Percentiles rank a stretch among this genome's conserved stretches.
These are phyloP conservation scores for Eurytoma adleriae DNA, from an alignment of 2,888 invertebrate genomes.

Conservation along the genomic window DNA sequence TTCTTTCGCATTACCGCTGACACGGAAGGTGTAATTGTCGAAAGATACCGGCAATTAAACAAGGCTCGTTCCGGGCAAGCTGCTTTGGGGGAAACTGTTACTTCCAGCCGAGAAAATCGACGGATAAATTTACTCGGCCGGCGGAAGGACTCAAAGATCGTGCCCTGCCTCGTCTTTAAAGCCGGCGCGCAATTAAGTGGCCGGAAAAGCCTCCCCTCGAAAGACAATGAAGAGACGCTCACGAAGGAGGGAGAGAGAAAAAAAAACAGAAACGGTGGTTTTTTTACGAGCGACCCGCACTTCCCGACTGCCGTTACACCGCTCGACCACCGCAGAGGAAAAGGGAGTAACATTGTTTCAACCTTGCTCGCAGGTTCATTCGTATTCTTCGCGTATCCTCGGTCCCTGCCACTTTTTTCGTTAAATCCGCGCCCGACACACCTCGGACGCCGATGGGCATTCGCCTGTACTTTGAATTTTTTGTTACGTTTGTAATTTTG, in stretches of 20 bases:
- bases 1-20: no score
- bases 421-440: conserved; percentile 3
- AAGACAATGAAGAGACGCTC: no score
- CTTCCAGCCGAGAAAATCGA: conserved; percentile 14
- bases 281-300: not conserved
- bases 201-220: not conserved
- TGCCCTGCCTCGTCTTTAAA: not conserved
- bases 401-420: not conserved
- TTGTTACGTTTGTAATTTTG: not conserved
- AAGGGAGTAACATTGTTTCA: conserved; percentile 31
- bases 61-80: not conserved
- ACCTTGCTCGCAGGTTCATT: conserved; percentile 20
- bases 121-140: not conserved
- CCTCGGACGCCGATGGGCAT: conserved; percentile 9
- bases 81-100: not conserved
- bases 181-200: conserved; percentile 6
- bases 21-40: no score
- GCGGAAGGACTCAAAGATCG: not conserved
- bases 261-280: not conserved
- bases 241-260: no score
- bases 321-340: not conserved
- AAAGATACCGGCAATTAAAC: not conserved
- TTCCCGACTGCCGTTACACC: not conserved
- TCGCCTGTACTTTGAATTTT: no score
- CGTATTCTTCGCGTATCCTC: not conserved